A percentile compares a stretch with the other conserved stretches of the same genome.
Conservation (phyloP, 2,113 vertebrate genomes). For the Eurystomus gularis region DNA sequence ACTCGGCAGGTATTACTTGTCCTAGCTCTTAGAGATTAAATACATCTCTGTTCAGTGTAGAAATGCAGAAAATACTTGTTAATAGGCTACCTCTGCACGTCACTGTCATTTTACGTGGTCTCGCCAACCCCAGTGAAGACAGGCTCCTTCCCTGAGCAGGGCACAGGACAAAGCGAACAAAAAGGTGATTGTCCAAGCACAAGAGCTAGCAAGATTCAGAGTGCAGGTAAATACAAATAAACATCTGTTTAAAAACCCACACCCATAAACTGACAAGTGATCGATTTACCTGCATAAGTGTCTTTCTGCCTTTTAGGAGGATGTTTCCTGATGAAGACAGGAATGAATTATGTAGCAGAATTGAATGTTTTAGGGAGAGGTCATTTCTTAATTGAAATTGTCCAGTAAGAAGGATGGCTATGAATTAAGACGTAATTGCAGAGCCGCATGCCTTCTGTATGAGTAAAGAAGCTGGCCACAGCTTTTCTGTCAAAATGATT, state of each 20-base stretch:
- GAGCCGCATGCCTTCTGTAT: not conserved
- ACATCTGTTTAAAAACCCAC: not conserved
- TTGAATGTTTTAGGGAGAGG: not conserved
- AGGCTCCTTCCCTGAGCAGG: not conserved
- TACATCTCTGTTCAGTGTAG: not conserved
- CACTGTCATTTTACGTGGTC: not conserved
- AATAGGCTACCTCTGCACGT: not conserved
- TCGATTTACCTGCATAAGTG: not conserved
- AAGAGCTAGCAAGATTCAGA: not conserved
- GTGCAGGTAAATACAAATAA: not conserved
- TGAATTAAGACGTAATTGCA: not conserved
- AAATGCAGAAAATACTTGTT: not conserved
- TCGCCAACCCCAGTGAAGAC: not conserved
- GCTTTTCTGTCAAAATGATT: constrained; percentile 13
- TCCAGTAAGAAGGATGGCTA: constrained; percentile 16
- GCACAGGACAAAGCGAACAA: not conserved
- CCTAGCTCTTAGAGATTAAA: not conserved
- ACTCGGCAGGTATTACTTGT: not conserved
- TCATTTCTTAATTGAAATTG: constrained; percentile 43
- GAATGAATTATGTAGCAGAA: constrained; percentile 9
- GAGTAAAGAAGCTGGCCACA: not conserved
- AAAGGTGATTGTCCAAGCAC: not conserved
- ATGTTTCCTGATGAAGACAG: not conserved
- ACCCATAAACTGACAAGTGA: not conserved
- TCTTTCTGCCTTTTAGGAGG: not conserved